A percentile compares a stretch with the other conserved stretches of the same genome.
phyloP scores from a whole-genome alignment of 2,888 invertebrate genomes.

The Acholoe squamosa region DNA sequence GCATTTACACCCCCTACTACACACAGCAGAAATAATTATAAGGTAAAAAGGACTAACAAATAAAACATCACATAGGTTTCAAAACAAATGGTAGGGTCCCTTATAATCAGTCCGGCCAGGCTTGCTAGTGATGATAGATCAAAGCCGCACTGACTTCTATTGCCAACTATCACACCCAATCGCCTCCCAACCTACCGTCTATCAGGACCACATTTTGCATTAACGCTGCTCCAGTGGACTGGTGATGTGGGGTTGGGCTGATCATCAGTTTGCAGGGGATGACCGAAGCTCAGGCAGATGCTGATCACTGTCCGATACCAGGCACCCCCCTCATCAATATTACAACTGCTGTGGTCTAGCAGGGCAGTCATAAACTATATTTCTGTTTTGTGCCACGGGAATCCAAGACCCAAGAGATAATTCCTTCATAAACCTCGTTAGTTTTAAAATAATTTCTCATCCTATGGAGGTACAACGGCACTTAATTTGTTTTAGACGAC shows the following conservation, averaged over 20 bases:
- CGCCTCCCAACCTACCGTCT: background rate
- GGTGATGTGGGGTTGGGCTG: background rate
- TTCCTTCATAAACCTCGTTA: too few species aligned
- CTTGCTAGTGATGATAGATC: background rate
- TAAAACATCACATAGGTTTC: background rate
- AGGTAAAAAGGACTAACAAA: too few species aligned
- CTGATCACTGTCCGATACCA: slow-evolving; percentile 7
- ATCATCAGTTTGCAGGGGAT: background rate
- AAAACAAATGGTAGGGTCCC: background rate
- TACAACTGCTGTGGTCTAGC: background rate
- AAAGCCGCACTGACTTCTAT: slow-evolving; percentile 15
- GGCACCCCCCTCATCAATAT: background rate
- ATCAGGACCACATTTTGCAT: slow-evolving; percentile 1
- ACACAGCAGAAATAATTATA: too few species aligned
- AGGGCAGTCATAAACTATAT: background rate
- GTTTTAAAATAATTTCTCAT: too few species aligned
- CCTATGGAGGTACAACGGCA: too few species aligned
- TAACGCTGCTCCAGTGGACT: background rate
- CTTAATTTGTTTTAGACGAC: too few species aligned
- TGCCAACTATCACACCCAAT: slow-evolving; percentile 15
- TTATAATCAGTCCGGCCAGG: background rate
- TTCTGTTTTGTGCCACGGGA: background rate
- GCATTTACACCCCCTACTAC: too few species aligned
- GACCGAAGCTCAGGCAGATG: background rate
- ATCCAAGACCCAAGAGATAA: background rate